Base-by-base conservation (phyloP, 2,888 invertebrate species). In the Helobdella robusta region DNA sequence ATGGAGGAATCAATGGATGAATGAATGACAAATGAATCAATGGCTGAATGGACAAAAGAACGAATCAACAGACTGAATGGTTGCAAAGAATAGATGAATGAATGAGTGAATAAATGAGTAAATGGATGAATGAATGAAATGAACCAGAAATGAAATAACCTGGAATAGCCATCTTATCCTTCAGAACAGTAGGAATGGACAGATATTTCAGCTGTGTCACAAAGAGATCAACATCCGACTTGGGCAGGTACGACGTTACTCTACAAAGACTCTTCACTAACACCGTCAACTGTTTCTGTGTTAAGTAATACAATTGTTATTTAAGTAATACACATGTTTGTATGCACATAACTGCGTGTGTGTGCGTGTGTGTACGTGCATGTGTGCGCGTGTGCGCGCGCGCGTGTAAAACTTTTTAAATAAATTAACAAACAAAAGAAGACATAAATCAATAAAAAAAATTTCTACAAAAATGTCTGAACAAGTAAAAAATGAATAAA, bases 181-280 rank as follows among this genome's bases (percentile, higher is more conserved):
- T 77, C 59, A 81, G 76, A 65, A 80, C 80, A 4, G 75, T 72
- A 6, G 87, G 87, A 72, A 85, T 80, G 75, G 86, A 84, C 65
- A 86, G 84, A 75, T 85, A 85, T 74, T 89, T 91, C 79, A 92
- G 83, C 44, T 87, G 83, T 56, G 88, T 86, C 44, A 87, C 86
- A 71, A 91, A 86, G 84, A 76, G 75, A 23, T 75, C 73, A 15
- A 79, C 72, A 78, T 92, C 92, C 34, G 87, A 84, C 73, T 86
- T 85, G 28, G 86, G 85, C 69, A 89, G 84, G 68, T 86, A 83
- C 60, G 86, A 85, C 60, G 84, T 83, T 58, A 86, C 86, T 67
- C 85, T 83, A 75, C 89, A 89, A 73, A 89, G 83, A 64, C 86
- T 84, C 72, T 85, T 85, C 73, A 89, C 86, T 75, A 86, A 83